Evolutionary conservation across 2,888 invertebrate species (phyloP), one percentile per base, ranked within the genome.

Genomic region (Apodemia mormo): DNA sequence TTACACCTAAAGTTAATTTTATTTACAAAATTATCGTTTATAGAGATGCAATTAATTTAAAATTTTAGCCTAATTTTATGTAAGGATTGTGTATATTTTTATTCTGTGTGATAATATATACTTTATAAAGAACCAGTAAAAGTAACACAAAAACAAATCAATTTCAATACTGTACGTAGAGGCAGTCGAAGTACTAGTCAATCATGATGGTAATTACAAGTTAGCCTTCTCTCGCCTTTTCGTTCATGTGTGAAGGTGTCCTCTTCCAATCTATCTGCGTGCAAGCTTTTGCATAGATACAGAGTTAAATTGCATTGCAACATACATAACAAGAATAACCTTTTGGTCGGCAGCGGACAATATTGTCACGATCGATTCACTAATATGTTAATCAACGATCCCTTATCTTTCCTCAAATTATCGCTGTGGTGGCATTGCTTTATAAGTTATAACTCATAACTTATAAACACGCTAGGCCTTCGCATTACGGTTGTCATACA

Each of bases 311-410:
- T 22, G 56, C 54, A 78, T 92, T 90, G 87, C 92, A 88, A 87
- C 87, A 92, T 79, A 73, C 77, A 80, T 91, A 92, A 92, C 89
- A 86, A 91, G 92, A 83, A 86, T 91, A 91, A 92, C 92, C 92
- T 93, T 93, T 92, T 86, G 78, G 81, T 81, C 85, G 82, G 82
- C 61, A 65, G 81, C 86, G 88, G 85, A 88, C 87, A 81, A 88
- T 85, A 92, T 90, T 91, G 91, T 91, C 89, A 90, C 88, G 91
- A 90, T 89, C 88, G 83, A 80, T 80, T 82, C 76, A 81, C 83
- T 82, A 85, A 82, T 78, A 76, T 84, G 81, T 79, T 82, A 81
- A 81, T 88, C 87, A 89, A 91, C 88, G 81, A 83, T 81, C 76
- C 82, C 82, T 84, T 88, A 89, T 87, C 76, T 77, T 77, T 79